Conservation (phyloP, 1,140 invertebrate genomes). For the Sitobion miscanthi region DNA sequence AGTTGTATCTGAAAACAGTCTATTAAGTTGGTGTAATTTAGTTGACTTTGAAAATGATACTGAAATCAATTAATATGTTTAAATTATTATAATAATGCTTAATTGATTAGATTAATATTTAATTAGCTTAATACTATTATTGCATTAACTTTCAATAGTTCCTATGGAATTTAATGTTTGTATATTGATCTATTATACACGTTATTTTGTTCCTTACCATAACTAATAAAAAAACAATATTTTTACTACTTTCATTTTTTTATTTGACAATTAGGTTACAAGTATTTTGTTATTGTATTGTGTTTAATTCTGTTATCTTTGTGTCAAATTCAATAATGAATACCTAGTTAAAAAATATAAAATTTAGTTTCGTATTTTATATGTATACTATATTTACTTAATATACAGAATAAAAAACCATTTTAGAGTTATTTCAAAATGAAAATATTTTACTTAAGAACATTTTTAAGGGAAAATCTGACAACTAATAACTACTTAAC, state of each 20-base stretch:
- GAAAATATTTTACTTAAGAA: not conserved
- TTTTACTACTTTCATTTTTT: not conserved
- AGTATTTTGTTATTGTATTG: not conserved
- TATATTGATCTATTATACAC: not conserved
- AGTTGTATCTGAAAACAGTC: not conserved
- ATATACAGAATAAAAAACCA: not conserved
- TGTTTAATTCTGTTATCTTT: not conserved
- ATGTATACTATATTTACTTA: not conserved
- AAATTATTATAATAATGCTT: not conserved
- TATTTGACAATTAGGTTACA: not conserved
- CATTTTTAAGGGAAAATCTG: not conserved
- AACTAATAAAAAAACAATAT: not conserved
- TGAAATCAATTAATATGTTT: not conserved
- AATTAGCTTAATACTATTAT: not conserved
- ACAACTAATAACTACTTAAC: not conserved
- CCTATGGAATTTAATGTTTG: not conserved
- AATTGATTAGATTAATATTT: not conserved
- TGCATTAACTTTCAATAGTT: not conserved
- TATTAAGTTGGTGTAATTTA: not conserved
- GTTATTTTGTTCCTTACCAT: not conserved
- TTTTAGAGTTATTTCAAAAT: not conserved
- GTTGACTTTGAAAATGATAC: not conserved
- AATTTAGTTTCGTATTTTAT: not conserved
- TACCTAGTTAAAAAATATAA: not conserved
- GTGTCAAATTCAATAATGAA: not conserved